phyloP scores from a whole-genome alignment of 2,888 invertebrate species.

The Plebejus anna region DNA sequence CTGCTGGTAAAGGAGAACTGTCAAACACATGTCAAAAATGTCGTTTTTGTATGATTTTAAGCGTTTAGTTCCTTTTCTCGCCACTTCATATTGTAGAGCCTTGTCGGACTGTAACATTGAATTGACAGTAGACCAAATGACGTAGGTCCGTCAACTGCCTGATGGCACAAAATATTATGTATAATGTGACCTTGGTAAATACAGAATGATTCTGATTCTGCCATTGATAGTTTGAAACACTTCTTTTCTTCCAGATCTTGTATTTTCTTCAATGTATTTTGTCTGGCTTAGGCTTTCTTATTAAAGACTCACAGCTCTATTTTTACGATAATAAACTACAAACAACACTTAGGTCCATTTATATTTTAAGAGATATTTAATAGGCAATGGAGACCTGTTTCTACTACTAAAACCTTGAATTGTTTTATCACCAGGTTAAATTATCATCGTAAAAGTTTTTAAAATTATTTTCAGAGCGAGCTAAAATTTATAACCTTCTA shows the following conservation, averaged over 20 bases:
- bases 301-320: background rate
- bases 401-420: background rate
- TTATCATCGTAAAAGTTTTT: background rate
- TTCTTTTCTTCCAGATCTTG: too few species aligned
- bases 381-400: background rate
- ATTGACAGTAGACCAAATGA: too few species aligned
- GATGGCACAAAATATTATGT: background rate
- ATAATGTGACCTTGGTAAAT: background rate
- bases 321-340: too few species aligned
- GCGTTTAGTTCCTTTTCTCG: too few species aligned
- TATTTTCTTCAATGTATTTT: too few species aligned
- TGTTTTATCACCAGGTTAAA: background rate
- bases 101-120: too few species aligned
- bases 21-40: too few species aligned
- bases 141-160: too few species aligned
- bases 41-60: too few species aligned
- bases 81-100: too few species aligned
- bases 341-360: background rate
- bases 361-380: background rate
- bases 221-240: background rate
- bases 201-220: background rate
- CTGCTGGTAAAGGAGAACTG: too few species aligned
- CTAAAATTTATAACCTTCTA: background rate
- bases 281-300: too few species aligned
- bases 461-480: background rate